A percentile compares a stretch with the other conserved stretches of the same genome.
Conservation (phyloP, 2,888 invertebrate species). For the Zootermopsis nevadensis region DNA sequence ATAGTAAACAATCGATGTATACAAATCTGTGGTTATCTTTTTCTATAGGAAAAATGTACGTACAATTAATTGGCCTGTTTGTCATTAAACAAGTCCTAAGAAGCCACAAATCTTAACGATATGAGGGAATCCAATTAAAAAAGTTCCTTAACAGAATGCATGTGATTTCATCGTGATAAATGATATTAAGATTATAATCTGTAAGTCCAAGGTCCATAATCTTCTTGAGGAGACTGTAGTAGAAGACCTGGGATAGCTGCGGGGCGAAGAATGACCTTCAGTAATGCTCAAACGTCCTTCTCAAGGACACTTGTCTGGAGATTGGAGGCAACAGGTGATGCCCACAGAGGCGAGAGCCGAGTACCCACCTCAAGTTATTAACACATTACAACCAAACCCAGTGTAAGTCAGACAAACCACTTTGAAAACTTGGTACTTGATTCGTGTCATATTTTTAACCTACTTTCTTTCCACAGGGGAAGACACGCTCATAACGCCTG, state of each 20-base stretch:
- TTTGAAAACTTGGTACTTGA: neutral
- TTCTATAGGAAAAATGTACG: too few relatives aligned
- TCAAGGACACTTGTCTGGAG: neutral
- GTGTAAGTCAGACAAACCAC: neutral
- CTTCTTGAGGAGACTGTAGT: neutral
- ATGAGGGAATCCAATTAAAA: too few relatives aligned
- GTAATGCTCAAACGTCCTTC: conserved; percentile 1
- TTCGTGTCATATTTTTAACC: neutral
- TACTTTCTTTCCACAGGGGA: too few relatives aligned
- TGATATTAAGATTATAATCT: too few relatives aligned
- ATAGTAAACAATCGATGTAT: too few relatives aligned
- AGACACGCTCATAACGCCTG: too few relatives aligned
- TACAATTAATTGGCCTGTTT: too few relatives aligned
- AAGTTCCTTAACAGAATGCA: too few relatives aligned
- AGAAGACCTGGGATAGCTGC: neutral
- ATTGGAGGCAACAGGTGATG: neutral
- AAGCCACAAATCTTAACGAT: too few relatives aligned
- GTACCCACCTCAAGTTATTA: neutral
- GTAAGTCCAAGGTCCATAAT: neutral
- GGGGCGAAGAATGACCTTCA: conserved; percentile 3
- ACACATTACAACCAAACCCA: neutral
- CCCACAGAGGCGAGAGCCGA: neutral
- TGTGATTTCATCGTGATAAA: too few relatives aligned
- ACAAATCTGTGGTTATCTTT: too few relatives aligned
- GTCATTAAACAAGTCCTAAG: too few relatives aligned